A percentile compares a stretch with the other conserved stretches of the same genome.
These are phyloP conservation scores for Cheilosia variabilis DNA, from an alignment of 2,888 invertebrate species.

Conservation along the genomic window DNA sequence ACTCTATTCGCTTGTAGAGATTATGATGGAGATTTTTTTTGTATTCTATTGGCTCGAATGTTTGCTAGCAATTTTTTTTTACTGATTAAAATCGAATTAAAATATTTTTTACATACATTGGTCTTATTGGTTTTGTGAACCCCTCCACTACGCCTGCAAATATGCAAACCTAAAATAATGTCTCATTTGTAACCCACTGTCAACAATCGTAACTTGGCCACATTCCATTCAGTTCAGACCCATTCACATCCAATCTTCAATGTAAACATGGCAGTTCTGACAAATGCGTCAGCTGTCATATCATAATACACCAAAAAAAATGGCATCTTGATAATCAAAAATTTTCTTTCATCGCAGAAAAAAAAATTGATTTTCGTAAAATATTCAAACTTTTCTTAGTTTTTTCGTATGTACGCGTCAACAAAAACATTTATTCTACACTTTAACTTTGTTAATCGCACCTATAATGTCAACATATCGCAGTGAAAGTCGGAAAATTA, in stretches of 20 bases:
- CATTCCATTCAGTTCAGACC: conserved; percentile 24
- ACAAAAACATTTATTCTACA: background rate
- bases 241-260: background rate
- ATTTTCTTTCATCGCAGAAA: conserved; percentile 17
- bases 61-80: background rate
- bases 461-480: conserved; percentile 25
- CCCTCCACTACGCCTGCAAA: background rate
- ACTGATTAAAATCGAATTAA: conserved; percentile 15
- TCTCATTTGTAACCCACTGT: conserved; percentile 24
- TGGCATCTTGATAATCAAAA: conserved; percentile 40
- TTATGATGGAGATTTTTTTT: conserved; percentile 12
- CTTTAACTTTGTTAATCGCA: background rate
- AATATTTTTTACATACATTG: background rate
- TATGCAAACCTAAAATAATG: background rate
- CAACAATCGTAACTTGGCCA: conserved; percentile 23
- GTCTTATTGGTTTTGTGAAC: background rate
- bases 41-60: background rate
- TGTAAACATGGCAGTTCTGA: conserved; percentile 34
- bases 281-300: conserved; percentile 56
- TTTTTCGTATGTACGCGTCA: conserved; percentile 1
- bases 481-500: background rate
- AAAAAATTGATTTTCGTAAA: conserved; percentile 55
- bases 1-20: conserved; percentile 61
- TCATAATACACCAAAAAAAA: conserved; percentile 41
- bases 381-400: conserved; percentile 3